These are phyloP conservation scores for Cynoglossus semilaevis DNA, from an alignment of 2,113 vertebrate species.

Conservation along the genomic window DNA sequence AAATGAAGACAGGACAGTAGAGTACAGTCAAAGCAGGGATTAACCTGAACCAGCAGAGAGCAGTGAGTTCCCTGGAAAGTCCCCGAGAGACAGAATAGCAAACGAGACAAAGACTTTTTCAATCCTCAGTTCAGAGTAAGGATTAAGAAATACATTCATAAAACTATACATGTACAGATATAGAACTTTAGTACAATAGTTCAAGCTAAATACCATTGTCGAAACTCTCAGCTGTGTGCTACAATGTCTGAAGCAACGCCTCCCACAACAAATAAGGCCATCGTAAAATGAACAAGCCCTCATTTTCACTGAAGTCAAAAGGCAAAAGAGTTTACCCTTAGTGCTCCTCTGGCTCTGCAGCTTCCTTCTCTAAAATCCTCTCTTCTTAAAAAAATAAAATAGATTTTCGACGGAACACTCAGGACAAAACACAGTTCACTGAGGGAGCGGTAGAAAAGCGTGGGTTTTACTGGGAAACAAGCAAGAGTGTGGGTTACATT, in stretches of 20 bases:
- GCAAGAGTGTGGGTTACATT: slow-evolving; percentile 40
- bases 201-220: slow-evolving; percentile 74
- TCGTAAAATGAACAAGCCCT: slow-evolving; percentile 75
- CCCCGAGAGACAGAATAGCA: slow-evolving; percentile 38
- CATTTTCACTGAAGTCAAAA: slow-evolving; percentile 54
- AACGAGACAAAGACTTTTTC: slow-evolving; percentile 46
- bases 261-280: slow-evolving; percentile 73
- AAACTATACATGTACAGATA: slow-evolving; percentile 70
- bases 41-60: slow-evolving; percentile 24
- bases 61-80: slow-evolving; percentile 36
- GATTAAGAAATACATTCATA: slow-evolving; percentile 75
- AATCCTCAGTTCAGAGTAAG: slow-evolving; percentile 47
- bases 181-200: slow-evolving; percentile 68
- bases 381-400: slow-evolving; percentile 73
- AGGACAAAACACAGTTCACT: slow-evolving; percentile 34
- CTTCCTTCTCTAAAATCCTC: slow-evolving; percentile 37
- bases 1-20: slow-evolving; percentile 41
- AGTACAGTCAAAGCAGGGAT: slow-evolving; percentile 45
- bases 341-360: slow-evolving; percentile 11
- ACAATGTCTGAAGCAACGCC: slow-evolving; percentile 62
- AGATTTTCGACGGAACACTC: slow-evolving; percentile 37
- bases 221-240: slow-evolving; percentile 69
- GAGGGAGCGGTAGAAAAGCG: slow-evolving; percentile 26
- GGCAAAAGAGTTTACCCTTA: slow-evolving; percentile 29
- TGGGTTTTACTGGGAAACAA: slow-evolving; percentile 15